Percentiles rank a stretch among this genome's conserved stretches.
Conservation (phyloP, 2,888 invertebrate genomes). For the Aricia artaxerxes region DNA sequence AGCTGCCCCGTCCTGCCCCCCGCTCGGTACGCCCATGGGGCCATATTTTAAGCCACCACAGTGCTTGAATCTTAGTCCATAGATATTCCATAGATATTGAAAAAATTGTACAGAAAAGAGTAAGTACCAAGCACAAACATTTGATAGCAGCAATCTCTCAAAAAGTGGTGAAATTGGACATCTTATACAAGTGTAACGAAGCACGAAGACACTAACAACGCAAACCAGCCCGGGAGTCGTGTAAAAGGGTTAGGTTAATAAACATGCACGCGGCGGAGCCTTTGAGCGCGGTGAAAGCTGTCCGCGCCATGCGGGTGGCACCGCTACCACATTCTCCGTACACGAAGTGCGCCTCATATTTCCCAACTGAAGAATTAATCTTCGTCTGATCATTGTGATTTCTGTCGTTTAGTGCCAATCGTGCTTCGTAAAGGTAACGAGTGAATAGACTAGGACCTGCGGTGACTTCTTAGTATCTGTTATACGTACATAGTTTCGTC, state of each 20-base stretch:
- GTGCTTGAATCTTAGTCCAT: too few species aligned
- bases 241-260: constrained; percentile 75
- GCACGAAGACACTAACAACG: constrained; percentile 57
- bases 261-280: constrained; percentile 66
- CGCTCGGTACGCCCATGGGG: too few species aligned
- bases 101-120: too few species aligned
- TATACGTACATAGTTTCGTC: too few species aligned
- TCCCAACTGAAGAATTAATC: not conserved
- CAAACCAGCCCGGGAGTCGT: constrained; percentile 64
- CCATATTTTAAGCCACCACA: too few species aligned
- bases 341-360: constrained; percentile 2
- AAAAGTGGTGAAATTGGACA: constrained; percentile 6
- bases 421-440: not conserved
- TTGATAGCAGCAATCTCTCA: not conserved
- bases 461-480: too few species aligned
- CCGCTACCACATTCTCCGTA: constrained; percentile 39
- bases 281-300: constrained; percentile 75
- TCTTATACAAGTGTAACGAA: constrained; percentile 20
- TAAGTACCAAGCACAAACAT: too few species aligned
- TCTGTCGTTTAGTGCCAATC: not conserved
- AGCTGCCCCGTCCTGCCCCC: too few species aligned
- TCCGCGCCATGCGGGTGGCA: constrained; percentile 48
- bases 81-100: too few species aligned
- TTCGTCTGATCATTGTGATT: not conserved
- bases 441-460: too few species aligned